Percentiles rank a stretch among this genome's conserved stretches.
These are phyloP conservation scores for Hassar affinis DNA, from an alignment of 2,113 vertebrate genomes.

Conservation along the genomic window DNA sequence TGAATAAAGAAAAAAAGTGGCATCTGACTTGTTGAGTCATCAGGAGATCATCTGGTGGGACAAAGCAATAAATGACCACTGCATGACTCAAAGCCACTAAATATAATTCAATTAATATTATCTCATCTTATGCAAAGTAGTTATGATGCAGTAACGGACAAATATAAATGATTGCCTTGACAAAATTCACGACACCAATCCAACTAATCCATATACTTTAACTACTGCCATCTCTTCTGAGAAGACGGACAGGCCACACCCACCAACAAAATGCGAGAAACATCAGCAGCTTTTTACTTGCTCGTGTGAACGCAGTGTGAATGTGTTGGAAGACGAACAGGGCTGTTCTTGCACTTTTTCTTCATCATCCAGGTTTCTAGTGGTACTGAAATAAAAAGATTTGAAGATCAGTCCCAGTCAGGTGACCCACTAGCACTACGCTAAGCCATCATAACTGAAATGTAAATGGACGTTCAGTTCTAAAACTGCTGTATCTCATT, in stretches of 20 bases:
- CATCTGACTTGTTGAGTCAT: constrained; percentile 85
- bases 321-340: background rate
- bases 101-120: background rate
- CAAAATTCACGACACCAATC: background rate
- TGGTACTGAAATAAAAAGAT: background rate
- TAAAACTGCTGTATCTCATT: constrained; percentile 76
- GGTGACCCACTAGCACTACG: constrained; percentile 24
- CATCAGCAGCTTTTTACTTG: background rate
- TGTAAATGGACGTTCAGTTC: constrained; percentile 81
- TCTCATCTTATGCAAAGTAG: background rate
- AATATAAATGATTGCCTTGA: background rate
- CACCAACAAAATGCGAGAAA: background rate
- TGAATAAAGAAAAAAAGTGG: constrained; percentile 78
- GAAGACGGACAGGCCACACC: background rate
- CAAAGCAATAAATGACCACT: background rate
- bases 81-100: background rate
- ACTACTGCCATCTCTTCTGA: background rate
- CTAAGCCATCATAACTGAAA: constrained; percentile 83
- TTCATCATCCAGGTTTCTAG: background rate
- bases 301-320: background rate
- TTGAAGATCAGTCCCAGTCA: constrained; percentile 72
- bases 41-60: constrained; percentile 93
- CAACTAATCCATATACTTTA: background rate
- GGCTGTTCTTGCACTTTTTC: constrained; percentile 76
- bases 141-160: background rate